Evolutionary conservation across 2,797 vertebrate genomes (phyloP).

Genomic region (Danio tinwini): DNA sequence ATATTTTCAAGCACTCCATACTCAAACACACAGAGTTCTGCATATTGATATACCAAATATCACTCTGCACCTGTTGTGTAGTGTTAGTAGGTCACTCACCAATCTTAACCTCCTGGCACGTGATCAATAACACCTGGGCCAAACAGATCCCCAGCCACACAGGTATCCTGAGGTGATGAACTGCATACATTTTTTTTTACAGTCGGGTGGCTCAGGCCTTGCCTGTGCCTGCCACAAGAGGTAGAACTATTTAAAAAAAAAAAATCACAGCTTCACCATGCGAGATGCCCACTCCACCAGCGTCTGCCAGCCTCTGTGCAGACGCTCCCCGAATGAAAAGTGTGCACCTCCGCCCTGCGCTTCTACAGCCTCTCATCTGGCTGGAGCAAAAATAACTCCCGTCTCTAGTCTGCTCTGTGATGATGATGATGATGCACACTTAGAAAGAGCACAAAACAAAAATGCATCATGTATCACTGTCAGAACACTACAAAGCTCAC

Average conservation of each 20-base stretch:
- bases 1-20: not conserved
- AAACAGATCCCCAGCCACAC: conserved; percentile 70
- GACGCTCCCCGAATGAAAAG: conserved; percentile 28
- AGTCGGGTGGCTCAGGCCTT: conserved; percentile 57
- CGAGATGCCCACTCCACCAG: conserved; percentile 26
- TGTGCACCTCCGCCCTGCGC: conserved; percentile 41
- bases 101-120: conserved; percentile 69
- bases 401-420: conserved; percentile 11
- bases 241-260: conserved; percentile 21
- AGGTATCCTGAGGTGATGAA: conserved; percentile 68
- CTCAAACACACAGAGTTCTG: not conserved
- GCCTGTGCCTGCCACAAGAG: conserved; percentile 34
- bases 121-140: conserved; percentile 73
- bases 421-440: conserved; percentile 13
- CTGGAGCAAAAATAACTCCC: conserved; percentile 40
- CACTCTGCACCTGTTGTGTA: not conserved
- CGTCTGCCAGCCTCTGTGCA: conserved; percentile 27
- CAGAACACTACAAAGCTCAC: not conserved
- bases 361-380: conserved; percentile 50
- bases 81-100: conserved; percentile 68
- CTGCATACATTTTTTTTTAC: conserved; percentile 66
- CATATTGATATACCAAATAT: not conserved
- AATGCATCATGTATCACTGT: conserved; percentile 31
- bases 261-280: conserved; percentile 41
- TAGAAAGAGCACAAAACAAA: conserved; percentile 13